Evolutionary conservation across 2,888 invertebrate genomes (phyloP).

Genomic region (Cryptus viduatorius): DNA sequence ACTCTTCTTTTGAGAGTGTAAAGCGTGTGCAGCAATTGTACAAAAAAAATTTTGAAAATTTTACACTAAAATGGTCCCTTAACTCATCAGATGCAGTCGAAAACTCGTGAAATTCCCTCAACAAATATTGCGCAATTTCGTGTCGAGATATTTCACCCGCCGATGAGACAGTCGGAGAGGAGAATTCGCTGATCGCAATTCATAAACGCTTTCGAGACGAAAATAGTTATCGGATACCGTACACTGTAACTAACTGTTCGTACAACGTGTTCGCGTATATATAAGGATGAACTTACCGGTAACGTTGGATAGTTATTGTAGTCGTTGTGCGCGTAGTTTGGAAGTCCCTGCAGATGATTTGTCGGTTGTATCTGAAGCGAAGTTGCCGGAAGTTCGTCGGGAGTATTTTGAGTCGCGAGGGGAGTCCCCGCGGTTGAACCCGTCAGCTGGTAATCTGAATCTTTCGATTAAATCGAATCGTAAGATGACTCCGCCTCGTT

Average conservation of each 20-base stretch:
- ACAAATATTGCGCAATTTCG: neutral
- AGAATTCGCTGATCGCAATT: neutral
- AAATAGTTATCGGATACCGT: neutral
- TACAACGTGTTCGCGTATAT: neutral
- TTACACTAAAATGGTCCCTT: too few species aligned
- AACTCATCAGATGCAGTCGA: too few species aligned
- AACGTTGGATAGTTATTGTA: slow-evolving; percentile 84
- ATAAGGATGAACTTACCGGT: slow-evolving; percentile 78
- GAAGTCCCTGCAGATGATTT: slow-evolving; percentile 82
- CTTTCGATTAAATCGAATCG: slow-evolving; percentile 80
- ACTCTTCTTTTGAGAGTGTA: too few species aligned
- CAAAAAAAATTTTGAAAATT: too few species aligned
- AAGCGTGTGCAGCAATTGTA: too few species aligned
- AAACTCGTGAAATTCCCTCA: neutral
- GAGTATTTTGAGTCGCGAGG: slow-evolving; percentile 85
- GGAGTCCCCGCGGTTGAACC: slow-evolving; percentile 90
- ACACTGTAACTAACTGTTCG: neutral
- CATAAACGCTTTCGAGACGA: neutral
- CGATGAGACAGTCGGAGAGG: neutral
- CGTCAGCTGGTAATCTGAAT: slow-evolving; percentile 90
- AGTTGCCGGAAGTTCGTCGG: slow-evolving; percentile 81
- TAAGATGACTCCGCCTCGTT: slow-evolving; percentile 47
- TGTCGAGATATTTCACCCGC: neutral
- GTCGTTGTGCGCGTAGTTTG: slow-evolving; percentile 80
- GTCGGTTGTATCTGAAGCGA: slow-evolving; percentile 80